A percentile compares a stretch with the other conserved stretches of the same genome.
These are phyloP conservation scores for Ceramica pisi DNA, from an alignment of 2,888 invertebrate species.

Conservation along the genomic window DNA sequence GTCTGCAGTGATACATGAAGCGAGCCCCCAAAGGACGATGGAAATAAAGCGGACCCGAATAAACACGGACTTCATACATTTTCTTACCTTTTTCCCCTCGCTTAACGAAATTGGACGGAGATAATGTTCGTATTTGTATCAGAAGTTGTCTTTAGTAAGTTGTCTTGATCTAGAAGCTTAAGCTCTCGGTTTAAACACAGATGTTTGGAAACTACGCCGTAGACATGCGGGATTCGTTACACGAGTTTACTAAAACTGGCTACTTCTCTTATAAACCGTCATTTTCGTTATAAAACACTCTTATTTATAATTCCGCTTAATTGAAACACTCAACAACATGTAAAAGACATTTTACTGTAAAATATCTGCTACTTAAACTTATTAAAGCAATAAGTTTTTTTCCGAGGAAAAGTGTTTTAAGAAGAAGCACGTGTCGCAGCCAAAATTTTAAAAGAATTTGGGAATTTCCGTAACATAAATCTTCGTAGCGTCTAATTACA, in stretches of 20 bases:
- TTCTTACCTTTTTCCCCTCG: constrained; percentile 71
- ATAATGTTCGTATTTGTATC: constrained; percentile 64
- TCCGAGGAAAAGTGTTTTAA: constrained; percentile 70
- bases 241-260: constrained; percentile 11
- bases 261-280: background rate
- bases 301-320: constrained; percentile 33
- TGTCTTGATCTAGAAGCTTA: constrained; percentile 55
- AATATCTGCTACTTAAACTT: constrained; percentile 64
- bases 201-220: constrained; percentile 33
- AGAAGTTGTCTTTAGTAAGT: constrained; percentile 57
- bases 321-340: constrained; percentile 50
- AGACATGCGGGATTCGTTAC: constrained; percentile 41
- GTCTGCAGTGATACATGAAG: constrained; percentile 85
- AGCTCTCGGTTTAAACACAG: constrained; percentile 45
- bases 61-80: constrained; percentile 78
- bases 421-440: constrained; percentile 78
- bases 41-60: constrained; percentile 79
- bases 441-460: constrained; percentile 87
- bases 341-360: constrained; percentile 61
- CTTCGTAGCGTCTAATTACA: constrained; percentile 88
- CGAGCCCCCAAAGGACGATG: constrained; percentile 74
- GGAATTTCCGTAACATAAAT: constrained; percentile 87
- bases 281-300: background rate
- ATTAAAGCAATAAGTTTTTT: constrained; percentile 70
- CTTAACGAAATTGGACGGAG: constrained; percentile 70